Evolutionary conservation across 2,888 invertebrate genomes (phyloP), one percentile per base, ranked within the genome.

Genomic region (Brassicogethes aeneus): DNA sequence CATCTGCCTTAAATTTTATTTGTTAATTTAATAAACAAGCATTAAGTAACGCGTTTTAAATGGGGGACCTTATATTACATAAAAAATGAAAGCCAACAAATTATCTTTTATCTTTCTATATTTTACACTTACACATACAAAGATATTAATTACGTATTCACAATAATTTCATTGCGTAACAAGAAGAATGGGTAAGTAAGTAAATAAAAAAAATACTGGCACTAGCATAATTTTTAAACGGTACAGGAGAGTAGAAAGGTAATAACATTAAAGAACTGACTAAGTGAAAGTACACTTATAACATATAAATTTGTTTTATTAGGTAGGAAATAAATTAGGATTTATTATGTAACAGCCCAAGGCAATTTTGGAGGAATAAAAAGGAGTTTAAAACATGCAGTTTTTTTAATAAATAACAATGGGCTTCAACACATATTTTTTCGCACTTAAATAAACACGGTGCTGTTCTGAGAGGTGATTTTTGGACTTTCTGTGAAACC

Each of bases 241-340:
- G 29, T 33, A 37, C 30, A 41, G 39, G 39, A 38, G 44, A 42
- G 40, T n/a, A 44, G 48, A 48, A 44, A 47, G 39, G 43, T 31
- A 39, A 41, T 32, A 36, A 36, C 41, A 43, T 36, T 34, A 30
- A 35, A 40, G 34, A 38, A 17, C 30, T 31, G 34, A 31, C 16
- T 16, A 37, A 35, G 46, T 47, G 47, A 49, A 49, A 49, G 46
- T 47, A 37, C 17, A 17, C 31, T 23, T 23, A 34, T 35, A 45
- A 45, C 23, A 3, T 15, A 36, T 16, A 17, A 37, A 8, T n/a
- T 13, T 8, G 13, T 5, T 15, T 43, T 37, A 40, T 40, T 33
- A 40, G 36, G 29, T 40, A 39, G 33, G 41, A 46, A 44, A 46
- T 46, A 48, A 48, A 48, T 46, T 45, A 46, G 41, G 40, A 42